These are phyloP conservation scores for Liparis tanakae DNA, from an alignment of 2,797 vertebrate genomes.

Conservation along the genomic window DNA sequence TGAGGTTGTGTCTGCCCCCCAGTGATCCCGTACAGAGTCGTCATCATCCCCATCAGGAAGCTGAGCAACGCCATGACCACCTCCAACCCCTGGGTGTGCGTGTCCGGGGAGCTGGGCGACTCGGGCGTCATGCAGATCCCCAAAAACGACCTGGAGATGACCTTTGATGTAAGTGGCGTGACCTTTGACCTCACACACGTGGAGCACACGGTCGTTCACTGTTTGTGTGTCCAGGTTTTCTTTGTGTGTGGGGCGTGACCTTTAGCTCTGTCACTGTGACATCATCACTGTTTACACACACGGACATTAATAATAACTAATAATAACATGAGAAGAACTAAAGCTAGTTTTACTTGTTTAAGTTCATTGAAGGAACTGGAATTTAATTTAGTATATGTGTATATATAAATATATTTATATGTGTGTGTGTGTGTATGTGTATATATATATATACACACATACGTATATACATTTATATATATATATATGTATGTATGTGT, in stretches of 20 bases:
- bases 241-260: not conserved
- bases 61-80: constrained; percentile 93
- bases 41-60: constrained; percentile 95
- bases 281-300: not conserved
- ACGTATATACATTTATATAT: too few species aligned
- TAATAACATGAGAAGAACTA: too few species aligned
- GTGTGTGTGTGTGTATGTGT: too few species aligned
- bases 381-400: too few species aligned
- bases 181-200: constrained; percentile 21
- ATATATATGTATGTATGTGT: too few species aligned
- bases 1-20: constrained; percentile 2
- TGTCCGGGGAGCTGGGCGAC: constrained; percentile 92
- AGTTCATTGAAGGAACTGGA: too few species aligned
- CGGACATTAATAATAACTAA: too few species aligned
- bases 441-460: too few species aligned
- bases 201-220: not conserved
- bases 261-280: not conserved
- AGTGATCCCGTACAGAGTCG: constrained; percentile 94
- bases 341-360: too few species aligned
- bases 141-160: constrained; percentile 96
- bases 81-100: constrained; percentile 95
- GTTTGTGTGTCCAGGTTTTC: not conserved
- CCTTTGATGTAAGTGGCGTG: constrained; percentile 88
- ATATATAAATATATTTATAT: too few species aligned
- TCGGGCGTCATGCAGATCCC: constrained; percentile 93